phyloP scores from a whole-genome alignment of 2,888 invertebrate species.

The Protonemura montana region DNA sequence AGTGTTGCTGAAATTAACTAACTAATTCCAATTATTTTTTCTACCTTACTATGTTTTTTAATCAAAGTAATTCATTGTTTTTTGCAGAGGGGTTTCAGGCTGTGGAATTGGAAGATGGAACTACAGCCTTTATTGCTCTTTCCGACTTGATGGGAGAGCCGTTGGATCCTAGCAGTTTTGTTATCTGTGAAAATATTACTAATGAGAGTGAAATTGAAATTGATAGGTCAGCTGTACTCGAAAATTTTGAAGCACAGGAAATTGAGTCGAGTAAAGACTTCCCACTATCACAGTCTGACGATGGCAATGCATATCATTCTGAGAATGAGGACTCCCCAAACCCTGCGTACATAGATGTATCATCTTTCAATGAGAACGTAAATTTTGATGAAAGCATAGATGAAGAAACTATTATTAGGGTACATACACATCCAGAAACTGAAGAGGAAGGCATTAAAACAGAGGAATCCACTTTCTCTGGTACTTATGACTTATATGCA shows the following conservation, averaged over 20 bases:
- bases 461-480: neutral
- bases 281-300: neutral
- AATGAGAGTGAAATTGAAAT: neutral
- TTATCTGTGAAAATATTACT: neutral
- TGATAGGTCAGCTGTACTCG: neutral
- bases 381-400: constrained; percentile 7
- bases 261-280: neutral
- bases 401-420: neutral
- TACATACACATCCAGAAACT: neutral
- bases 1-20: no score
- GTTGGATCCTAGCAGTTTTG: constrained; percentile 40
- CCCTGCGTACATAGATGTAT: neutral
- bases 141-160: constrained; percentile 45
- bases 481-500: neutral
- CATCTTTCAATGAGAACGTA: neutral
- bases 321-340: neutral
- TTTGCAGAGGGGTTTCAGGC: constrained; percentile 50
- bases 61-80: no score
- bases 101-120: constrained; percentile 53
- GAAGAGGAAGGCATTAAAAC: neutral
- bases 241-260: neutral
- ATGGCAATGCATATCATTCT: neutral
- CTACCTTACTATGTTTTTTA: no score
- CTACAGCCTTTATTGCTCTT: constrained; percentile 51
- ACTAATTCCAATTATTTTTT: no score